Conservation (phyloP, 1,140 invertebrate genomes). For the Belonocnema kinseyi region DNA sequence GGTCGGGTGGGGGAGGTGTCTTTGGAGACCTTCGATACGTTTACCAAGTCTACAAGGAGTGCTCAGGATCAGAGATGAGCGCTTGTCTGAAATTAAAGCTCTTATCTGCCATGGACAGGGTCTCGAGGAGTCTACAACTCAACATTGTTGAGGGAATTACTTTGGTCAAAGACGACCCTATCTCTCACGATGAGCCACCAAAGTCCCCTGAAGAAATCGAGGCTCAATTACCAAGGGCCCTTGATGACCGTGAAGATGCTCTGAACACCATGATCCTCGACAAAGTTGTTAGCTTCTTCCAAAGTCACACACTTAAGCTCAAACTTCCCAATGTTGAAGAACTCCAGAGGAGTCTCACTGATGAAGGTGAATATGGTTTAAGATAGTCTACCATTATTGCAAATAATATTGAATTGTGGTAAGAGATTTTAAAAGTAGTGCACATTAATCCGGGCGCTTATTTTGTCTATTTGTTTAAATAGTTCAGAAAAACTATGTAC, state of each 20-base stretch:
- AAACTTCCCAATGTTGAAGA: constrained; percentile 81
- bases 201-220: constrained; percentile 80
- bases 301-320: constrained; percentile 85
- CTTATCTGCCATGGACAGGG: constrained; percentile 82
- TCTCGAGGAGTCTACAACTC: constrained; percentile 79
- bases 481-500: too few species aligned
- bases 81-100: constrained; percentile 87
- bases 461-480: too few species aligned
- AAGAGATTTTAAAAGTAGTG: too few species aligned
- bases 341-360: constrained; percentile 77
- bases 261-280: constrained; percentile 85
- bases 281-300: constrained; percentile 83
- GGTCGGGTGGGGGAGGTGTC: constrained; percentile 65
- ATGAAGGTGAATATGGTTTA: constrained; percentile 68
- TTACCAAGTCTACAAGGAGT: constrained; percentile 84
- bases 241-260: constrained; percentile 83
- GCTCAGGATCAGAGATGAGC: constrained; percentile 81
- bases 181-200: constrained; percentile 63
- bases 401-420: too few species aligned
- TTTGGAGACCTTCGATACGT: constrained; percentile 77
- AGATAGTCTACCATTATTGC: too few species aligned
- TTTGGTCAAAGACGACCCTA: constrained; percentile 79
- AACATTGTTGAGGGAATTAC: constrained; percentile 83
- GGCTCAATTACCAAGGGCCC: constrained; percentile 81
- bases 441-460: too few species aligned